phyloP scores from a whole-genome alignment of 2,888 invertebrate species.

The Tethea ocularis region DNA sequence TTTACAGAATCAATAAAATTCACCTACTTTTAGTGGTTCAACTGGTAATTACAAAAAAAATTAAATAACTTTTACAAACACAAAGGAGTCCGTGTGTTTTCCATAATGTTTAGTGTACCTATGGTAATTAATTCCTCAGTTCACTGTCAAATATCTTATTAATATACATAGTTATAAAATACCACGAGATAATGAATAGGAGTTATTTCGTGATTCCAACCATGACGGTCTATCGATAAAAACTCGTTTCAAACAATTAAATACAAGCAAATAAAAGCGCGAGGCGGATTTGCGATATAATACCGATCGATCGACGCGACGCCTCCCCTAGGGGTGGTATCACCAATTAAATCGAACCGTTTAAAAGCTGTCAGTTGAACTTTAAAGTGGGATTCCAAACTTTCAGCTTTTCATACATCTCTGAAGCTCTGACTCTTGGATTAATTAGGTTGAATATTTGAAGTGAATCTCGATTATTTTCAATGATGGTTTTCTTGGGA shows the following conservation, averaged over 20 bases:
- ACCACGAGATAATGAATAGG: not conserved
- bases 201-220: not conserved
- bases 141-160: no score
- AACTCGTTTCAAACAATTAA: not conserved
- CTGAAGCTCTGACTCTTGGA: slow-evolving; percentile 23
- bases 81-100: no score
- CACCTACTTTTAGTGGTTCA: no score
- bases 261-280: not conserved
- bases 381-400: slow-evolving; percentile 2
- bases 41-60: no score
- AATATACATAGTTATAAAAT: no score
- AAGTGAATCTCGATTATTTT: not conserved
- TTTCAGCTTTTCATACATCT: slow-evolving; percentile 1
- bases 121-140: no score
- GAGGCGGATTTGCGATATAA: not conserved
- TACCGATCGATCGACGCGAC: not conserved
- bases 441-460: slow-evolving; percentile 25
- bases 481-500: not conserved
- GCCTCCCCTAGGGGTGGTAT: not conserved
- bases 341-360: slow-evolving; percentile 43
- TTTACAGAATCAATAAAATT: no score
- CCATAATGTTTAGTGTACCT: no score
- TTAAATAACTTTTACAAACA: no score
- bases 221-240: not conserved
- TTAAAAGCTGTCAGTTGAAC: slow-evolving; percentile 40